phyloP scores from a whole-genome alignment of 2,888 invertebrate genomes.

The Perizoma affinitatum region DNA sequence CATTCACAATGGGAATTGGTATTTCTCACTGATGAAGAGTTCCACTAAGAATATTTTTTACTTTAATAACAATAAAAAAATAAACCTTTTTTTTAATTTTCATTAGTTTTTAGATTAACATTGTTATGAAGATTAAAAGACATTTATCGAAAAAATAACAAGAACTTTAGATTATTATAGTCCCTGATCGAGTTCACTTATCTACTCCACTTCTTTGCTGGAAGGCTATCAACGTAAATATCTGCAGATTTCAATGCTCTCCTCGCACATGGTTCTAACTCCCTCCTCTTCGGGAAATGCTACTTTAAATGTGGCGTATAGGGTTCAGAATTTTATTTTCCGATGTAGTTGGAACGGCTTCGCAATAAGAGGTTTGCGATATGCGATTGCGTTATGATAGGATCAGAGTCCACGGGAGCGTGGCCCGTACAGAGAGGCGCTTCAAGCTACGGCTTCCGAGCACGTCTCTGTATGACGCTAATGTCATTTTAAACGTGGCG shows the following conservation, averaged over 20 bases:
- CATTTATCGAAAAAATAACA: conserved; percentile 63
- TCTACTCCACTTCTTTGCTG: conserved; percentile 76
- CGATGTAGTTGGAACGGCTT: conserved; percentile 51
- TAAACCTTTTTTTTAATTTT: background rate
- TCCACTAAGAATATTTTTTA: background rate
- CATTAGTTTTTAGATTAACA: no score
- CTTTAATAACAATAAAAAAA: background rate
- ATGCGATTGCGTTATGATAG: conserved; percentile 83
- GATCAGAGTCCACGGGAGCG: conserved; percentile 79
- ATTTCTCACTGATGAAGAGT: background rate
- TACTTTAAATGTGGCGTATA: conserved; percentile 39
- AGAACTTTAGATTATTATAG: conserved; percentile 70
- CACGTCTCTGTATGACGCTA: conserved; percentile 69
- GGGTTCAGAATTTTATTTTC: conserved; percentile 47
- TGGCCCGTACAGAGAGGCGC: conserved; percentile 59
- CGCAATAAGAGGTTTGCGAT: conserved; percentile 51
- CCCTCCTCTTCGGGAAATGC: conserved; percentile 30
- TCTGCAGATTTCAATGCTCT: conserved; percentile 66
- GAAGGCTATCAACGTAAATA: conserved; percentile 81
- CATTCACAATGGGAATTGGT: conserved; percentile 10
- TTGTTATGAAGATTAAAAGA: conserved; percentile 35
- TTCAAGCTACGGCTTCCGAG: conserved; percentile 54
- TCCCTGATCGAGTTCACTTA: conserved; percentile 77
- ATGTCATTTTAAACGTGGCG: conserved; percentile 67
- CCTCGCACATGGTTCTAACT: conserved; percentile 50